Conservation (phyloP, 2,888 invertebrate species). For the Blomia tropicalis region DNA sequence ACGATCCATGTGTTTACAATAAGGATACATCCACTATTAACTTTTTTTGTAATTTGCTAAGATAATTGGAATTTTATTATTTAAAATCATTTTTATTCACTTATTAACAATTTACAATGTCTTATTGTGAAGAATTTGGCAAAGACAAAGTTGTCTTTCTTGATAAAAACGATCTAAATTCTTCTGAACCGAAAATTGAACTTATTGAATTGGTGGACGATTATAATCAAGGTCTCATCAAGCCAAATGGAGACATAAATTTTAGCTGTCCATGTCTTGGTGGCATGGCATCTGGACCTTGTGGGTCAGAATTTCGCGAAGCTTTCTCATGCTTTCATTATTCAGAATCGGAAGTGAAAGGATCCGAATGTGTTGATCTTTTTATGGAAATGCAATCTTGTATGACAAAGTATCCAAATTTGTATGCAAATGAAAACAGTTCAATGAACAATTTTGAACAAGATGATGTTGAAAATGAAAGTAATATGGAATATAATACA, state of each 20-base stretch:
- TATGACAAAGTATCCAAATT: conserved; percentile 66
- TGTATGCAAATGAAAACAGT: conserved; percentile 52
- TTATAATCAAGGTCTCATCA: conserved; percentile 48
- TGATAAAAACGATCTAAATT: conserved; percentile 63
- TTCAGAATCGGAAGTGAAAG: conserved; percentile 63
- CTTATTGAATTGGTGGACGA: conserved; percentile 31
- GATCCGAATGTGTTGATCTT: conserved; percentile 75
- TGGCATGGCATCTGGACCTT: conserved; percentile 93
- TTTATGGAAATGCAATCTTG: conserved; percentile 81
- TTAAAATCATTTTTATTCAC: no score
- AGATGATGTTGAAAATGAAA: no score
- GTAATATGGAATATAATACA: no score
- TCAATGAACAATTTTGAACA: no score
- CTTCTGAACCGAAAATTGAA: conserved; percentile 40
- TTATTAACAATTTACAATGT: no score
- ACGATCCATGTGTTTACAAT: no score
- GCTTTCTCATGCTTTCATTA: conserved; percentile 91
- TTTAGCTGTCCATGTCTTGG: conserved; percentile 94
- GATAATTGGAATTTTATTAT: no score
- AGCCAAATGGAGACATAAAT: conserved; percentile 73
- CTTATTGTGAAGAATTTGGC: conserved; percentile 36
- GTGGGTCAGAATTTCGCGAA: conserved; percentile 76
- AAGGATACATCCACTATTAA: no score
- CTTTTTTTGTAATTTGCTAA: no score
- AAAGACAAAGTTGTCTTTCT: conserved; percentile 72